Evolutionary conservation across 2,113 vertebrate species (phyloP).

Genomic region (Oostethus manadensis): DNA sequence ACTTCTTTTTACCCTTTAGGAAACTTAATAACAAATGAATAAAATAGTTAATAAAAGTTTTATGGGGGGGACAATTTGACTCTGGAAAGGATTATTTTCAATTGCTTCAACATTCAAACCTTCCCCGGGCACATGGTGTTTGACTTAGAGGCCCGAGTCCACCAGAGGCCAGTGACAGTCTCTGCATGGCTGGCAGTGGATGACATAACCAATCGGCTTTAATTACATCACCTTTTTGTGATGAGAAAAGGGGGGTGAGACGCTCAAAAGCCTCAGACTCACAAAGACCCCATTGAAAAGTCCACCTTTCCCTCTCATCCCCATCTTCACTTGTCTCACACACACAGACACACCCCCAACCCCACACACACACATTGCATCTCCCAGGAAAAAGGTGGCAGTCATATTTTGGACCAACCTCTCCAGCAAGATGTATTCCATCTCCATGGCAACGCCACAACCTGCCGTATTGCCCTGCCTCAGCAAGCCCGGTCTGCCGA

Average conservation of each 20-base stretch:
- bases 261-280: constrained; percentile 25
- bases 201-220: constrained; percentile 52
- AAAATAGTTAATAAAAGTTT: too few species aligned
- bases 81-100: too few species aligned
- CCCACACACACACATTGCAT: constrained; percentile 4
- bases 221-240: constrained; percentile 43
- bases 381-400: background rate
- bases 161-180: too few species aligned
- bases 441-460: constrained; percentile 52
- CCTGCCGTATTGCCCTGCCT: constrained; percentile 29
- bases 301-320: constrained; percentile 31
- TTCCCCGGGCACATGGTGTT: too few species aligned
- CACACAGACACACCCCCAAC: constrained; percentile 13
- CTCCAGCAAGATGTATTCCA: constrained; percentile 54
- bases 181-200: background rate
- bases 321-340: constrained; percentile 2
- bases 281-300: constrained; percentile 54
- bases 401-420: constrained; percentile 42
- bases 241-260: constrained; percentile 36
- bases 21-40: too few species aligned
- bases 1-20: too few species aligned
- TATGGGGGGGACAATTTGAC: too few species aligned
- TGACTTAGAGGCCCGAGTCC: too few species aligned
- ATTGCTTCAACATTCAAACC: too few species aligned
- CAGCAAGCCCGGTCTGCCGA: constrained; percentile 24